Evolutionary conservation across 2,113 vertebrate species (phyloP), one percentile per base, ranked within the genome.

Genomic region (Dicerorhinus sumatrensis): DNA sequence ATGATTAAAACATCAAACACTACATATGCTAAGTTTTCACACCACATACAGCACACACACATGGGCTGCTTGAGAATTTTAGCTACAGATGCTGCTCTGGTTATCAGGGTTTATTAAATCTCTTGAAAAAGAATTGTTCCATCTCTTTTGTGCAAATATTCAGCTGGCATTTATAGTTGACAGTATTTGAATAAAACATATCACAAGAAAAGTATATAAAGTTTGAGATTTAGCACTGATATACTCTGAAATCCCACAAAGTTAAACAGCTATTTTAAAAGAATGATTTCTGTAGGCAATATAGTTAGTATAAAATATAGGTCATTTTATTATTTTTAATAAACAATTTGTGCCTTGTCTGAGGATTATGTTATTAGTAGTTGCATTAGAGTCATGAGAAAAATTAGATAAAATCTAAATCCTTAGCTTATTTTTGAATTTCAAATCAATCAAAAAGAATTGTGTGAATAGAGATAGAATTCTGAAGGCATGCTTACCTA

Each of bases 1-100:
- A 95, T 91, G 72, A 95, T 89, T 89, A 95, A 95, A 94, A 76
- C 48, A 98, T 58, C 25, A 94, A 80, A 58, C 3, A 95, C 33
- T 69, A 85, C 92, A 93, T 97, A 98, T 97, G 62, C 6, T 97
- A 25, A 58, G 18, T 93, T 97, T 80, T 97, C 65, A 96, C 70
- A 97, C 89, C 6, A 92, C 0, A 6, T 25, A n/a, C 23, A 81
- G 20, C 6, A 75, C 21, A 96, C 89, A 84, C 9, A 96, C 69
- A 90, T 69, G 48, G 84, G 33, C 39, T 96, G 20, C 27, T 85
- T 65, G 14, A 72, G 77, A 83, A 14, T 36, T 81, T 79, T 89
- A 90, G 48, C 21, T 80, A 39, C 62, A 96, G 63, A 76, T 96
- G 81, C 2, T 93, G 20, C 6, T 84, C 9, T 88, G 73, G 69